Evolutionary conservation across 2,797 vertebrate genomes (phyloP), one percentile per base, ranked within the genome.

Genomic region (Echiichthys vipera): DNA sequence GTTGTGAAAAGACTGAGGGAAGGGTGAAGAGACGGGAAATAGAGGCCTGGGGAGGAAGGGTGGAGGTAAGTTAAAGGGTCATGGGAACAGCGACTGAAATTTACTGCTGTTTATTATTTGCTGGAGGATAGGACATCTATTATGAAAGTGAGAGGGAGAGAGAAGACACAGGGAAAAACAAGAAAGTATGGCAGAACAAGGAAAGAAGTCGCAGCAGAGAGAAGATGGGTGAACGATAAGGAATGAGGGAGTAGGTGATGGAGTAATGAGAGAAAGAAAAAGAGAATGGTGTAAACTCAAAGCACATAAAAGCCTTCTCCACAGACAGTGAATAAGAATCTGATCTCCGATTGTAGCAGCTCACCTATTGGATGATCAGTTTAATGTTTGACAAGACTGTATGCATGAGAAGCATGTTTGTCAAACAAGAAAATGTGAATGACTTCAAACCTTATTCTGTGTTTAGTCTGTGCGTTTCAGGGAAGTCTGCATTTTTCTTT

Each of bases 41-140:
- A 14, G 25, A 68, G 32, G 49, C 42, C 46, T 27, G 40, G 59
- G 65, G 27, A 47, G 66, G 49, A 81, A 80, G 66, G 57, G 58
- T 64, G 65, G 78, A 74, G 86, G 65, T 70, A 73, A 81, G 80
- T 53, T 71, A 45, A 76, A 72, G 77, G 84, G 82, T 74, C 79
- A 53, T 72, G 78, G 66, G 80, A 90, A 82, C 43, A 64, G 25
- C 13, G 39, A 66, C 11, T 58, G 70, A 77, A 71, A 79, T 81
- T 54, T 77, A 76, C 58, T 70, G 67, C 68, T 85, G 77, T 87
- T 85, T 84, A 86, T 85, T 85, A 82, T 81, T 80, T 85, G 70
- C 80, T 20, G 7, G 56, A 80, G 81, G 80, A 87, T 53, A 67
- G 43, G 22, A 74, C 66, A 72, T 81, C 45, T 73, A 45, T 55